Evolutionary conservation across 2,797 vertebrate genomes (phyloP), one percentile per base, ranked within the genome.

Genomic region (Chrysolophus pictus): DNA sequence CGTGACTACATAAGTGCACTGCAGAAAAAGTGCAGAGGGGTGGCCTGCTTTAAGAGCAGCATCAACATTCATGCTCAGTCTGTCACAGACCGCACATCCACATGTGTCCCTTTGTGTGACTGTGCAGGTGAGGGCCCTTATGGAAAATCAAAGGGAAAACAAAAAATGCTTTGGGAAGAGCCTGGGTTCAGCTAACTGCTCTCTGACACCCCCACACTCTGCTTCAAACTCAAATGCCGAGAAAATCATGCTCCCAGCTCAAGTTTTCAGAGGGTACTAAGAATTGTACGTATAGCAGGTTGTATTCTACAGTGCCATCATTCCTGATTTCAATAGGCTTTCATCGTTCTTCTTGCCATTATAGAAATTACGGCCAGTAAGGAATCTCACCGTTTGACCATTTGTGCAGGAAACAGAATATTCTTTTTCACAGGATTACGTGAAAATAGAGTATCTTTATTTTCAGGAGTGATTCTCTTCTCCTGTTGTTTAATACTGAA

Each of bases 21-120:
- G 22, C 59, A 67, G 51, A 29, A 84, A 58, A 33, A 3, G 4
- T 12, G 11, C 37, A 55, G 28, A 23, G 71, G 0, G 0, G 10
- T 7, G 23, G 22, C 33, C 0, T 63, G 47, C 18, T 55, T 59
- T 29, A 44, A 49, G 16, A 77, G 23, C 3, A 35, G n/a, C 0
- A 0, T 58, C 63, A 84, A 28, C 41, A 31, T 17, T 41, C 26
- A 5, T 0, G 39, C 26, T 71, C 2, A 0, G 5, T 3, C n/a
- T 63, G 60, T 19, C 39, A 47, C 64, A 62, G 14, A 28, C 1
- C 0, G 0, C 13, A 18, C 4, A 0, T 8, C 51, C 37, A 15
- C 18, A 15, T 1, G 8, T 14, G 8, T 10, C 53, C 31, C 39
- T 51, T 19, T 3, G 2, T 19, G 10, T 2, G 44, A 13, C 69